Conservation (phyloP, 2,113 vertebrate genomes). For the Pseudopipra pipra region DNA sequence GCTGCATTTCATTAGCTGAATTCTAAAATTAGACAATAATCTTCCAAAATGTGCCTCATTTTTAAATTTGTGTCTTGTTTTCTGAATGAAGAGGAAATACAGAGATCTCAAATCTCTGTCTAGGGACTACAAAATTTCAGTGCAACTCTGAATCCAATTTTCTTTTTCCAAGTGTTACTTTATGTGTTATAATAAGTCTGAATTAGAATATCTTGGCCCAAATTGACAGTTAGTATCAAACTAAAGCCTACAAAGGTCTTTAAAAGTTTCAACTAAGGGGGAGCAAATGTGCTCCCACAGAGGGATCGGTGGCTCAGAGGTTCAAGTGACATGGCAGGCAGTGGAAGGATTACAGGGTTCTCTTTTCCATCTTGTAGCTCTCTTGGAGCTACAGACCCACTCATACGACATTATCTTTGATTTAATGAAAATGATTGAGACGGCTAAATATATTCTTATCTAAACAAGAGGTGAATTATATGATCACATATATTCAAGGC, state of each 20-base stretch:
- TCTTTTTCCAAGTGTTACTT: background rate
- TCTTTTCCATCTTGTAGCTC: background rate
- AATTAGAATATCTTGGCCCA: background rate
- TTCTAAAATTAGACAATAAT: background rate
- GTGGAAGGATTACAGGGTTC: background rate
- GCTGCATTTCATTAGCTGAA: conserved; percentile 11
- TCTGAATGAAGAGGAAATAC: background rate
- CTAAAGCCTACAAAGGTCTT: background rate
- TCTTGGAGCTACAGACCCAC: background rate
- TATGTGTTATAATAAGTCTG: background rate
- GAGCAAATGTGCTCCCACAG: background rate
- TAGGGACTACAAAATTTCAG: background rate
- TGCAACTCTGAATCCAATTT: background rate
- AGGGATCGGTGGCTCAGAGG: background rate
- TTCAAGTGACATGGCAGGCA: background rate
- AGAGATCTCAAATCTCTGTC: background rate
- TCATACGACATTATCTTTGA: background rate
- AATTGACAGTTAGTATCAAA: background rate
- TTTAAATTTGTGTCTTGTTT: background rate
- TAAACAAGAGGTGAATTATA: background rate
- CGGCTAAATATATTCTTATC: background rate
- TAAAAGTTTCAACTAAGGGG: background rate
- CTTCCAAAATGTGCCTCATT: background rate
- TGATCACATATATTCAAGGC: background rate
- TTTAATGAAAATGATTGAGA: background rate